A percentile compares a stretch with the other conserved stretches of the same genome.
Conservation (phyloP, 2,113 vertebrate genomes). For the Onychorhynchus coronatus region DNA sequence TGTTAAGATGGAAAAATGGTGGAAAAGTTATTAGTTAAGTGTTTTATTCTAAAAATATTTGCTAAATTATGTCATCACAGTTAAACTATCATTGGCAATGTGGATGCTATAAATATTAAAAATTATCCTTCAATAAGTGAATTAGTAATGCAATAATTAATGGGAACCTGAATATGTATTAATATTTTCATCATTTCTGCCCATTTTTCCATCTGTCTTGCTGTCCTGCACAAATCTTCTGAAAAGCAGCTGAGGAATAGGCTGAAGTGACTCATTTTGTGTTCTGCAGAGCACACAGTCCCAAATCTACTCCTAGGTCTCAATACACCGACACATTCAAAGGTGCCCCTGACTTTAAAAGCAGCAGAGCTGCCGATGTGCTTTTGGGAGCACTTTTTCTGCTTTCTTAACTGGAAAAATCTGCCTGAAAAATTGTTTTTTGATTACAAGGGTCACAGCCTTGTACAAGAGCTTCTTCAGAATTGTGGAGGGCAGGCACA, state of each 20-base stretch:
- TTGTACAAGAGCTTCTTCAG: fast-evolving
- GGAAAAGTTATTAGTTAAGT: constrained; percentile 15
- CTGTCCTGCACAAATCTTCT: background rate
- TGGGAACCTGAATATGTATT: background rate
- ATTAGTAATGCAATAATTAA: constrained; percentile 36
- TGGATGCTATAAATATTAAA: constrained; percentile 48
- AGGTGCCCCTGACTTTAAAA: background rate
- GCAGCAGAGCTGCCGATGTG: background rate
- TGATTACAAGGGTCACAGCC: background rate
- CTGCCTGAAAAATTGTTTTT: background rate
- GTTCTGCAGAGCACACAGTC: fast-evolving
- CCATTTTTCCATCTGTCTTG: background rate
- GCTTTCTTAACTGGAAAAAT: fast-evolving
- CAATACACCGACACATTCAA: background rate
- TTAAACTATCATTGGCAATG: constrained; percentile 17
- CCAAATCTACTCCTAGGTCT: fast-evolving
- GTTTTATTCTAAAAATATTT: constrained; percentile 46
- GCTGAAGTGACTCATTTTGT: fast-evolving
- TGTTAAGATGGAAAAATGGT: background rate
- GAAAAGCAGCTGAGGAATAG: background rate
- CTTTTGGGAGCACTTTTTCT: background rate
- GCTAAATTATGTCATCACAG: background rate
- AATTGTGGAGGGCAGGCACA: background rate
- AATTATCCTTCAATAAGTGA: constrained; percentile 14
- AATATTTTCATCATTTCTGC: background rate